These are phyloP conservation scores for Chionoecetes opilio DNA, from an alignment of 1,140 invertebrate genomes.

Conservation along the genomic window DNA sequence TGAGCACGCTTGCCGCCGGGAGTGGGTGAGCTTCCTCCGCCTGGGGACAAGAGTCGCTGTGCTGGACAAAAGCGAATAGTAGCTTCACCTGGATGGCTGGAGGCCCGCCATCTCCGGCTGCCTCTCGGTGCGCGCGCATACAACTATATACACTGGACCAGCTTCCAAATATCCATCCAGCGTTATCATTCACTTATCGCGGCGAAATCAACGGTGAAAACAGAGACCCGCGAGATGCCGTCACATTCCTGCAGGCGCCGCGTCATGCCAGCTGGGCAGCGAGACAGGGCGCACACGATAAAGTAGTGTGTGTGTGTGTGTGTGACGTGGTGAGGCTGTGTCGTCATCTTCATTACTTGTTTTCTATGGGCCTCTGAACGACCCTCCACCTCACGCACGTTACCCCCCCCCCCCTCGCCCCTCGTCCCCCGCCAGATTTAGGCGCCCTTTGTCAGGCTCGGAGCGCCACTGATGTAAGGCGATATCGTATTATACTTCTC, in stretches of 20 bases:
- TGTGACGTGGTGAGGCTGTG: conserved; percentile 48
- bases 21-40: background rate
- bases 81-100: conserved; percentile 72
- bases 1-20: background rate
- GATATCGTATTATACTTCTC: background rate
- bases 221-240: background rate
- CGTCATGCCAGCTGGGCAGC: background rate
- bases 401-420: background rate
- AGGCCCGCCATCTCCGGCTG: conserved; percentile 70
- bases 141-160: conserved; percentile 58
- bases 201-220: background rate
- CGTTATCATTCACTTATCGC: conserved; percentile 46
- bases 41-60: background rate
- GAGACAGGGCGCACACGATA: background rate
- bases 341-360: conserved; percentile 74
- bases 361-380: conserved; percentile 74
- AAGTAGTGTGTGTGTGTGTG: background rate
- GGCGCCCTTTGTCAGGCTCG: conserved; percentile 49
- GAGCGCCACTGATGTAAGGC: background rate
- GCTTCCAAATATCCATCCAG: conserved; percentile 69
- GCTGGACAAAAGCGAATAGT: conserved; percentile 58
- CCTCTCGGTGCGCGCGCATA: conserved; percentile 71
- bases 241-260: background rate
- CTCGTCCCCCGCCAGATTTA: conserved; percentile 63
- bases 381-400: conserved; percentile 39